phyloP scores from a whole-genome alignment of 2,888 invertebrate genomes.

The Aplocera efformata region DNA sequence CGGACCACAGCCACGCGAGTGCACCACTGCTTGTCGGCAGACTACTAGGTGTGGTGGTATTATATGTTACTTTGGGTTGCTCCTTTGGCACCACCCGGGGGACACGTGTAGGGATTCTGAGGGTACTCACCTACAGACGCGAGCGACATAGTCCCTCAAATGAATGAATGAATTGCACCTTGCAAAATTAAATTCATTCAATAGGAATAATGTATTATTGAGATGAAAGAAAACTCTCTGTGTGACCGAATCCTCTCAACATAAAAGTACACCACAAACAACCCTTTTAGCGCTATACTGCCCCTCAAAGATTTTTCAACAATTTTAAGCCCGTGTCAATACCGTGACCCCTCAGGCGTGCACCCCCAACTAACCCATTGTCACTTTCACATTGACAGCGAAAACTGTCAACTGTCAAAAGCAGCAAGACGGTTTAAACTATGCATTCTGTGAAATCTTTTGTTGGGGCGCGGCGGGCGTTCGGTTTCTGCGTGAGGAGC shows the following conservation, averaged over 20 bases:
- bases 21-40: no score
- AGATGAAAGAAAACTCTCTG: constrained; percentile 1
- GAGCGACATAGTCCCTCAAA: no score
- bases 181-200: no score
- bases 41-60: no score
- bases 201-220: no score
- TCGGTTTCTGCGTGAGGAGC: constrained; percentile 25
- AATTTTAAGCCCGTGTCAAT: constrained; percentile 74
- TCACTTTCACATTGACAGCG: constrained; percentile 63
- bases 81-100: no score
- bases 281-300: constrained; percentile 49
- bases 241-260: constrained; percentile 31
- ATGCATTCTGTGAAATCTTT: constrained; percentile 66
- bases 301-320: constrained; percentile 67
- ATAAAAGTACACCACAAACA: constrained; percentile 40
- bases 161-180: no score
- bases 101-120: no score
- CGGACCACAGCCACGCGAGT: no score
- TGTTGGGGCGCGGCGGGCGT: constrained; percentile 51
- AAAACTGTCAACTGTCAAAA: constrained; percentile 80
- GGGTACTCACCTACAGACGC: no score
- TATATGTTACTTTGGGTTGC: no score
- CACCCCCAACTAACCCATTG: constrained; percentile 73
- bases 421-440: constrained; percentile 78
- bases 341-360: constrained; percentile 52